Percentiles rank a stretch among this genome's conserved stretches.
Conservation (phyloP, 1,140 invertebrate species). For the Chrysoperla carnea region DNA sequence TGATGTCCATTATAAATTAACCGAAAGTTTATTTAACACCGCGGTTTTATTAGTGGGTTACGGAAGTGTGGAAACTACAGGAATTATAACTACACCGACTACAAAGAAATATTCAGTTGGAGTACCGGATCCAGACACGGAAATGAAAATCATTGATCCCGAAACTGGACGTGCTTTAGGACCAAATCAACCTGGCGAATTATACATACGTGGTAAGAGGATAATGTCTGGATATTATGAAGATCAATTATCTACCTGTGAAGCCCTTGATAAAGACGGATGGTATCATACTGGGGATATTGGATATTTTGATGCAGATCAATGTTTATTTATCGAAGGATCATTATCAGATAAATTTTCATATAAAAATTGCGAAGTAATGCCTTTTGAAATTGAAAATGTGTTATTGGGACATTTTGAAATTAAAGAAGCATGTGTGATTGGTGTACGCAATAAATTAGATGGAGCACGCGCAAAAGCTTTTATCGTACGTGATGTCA, state of each 20-base stretch:
- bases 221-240: neutral
- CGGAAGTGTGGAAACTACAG: neutral
- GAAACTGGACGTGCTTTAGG: neutral
- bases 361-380: neutral
- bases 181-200: neutral
- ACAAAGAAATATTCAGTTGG: neutral
- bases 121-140: neutral
- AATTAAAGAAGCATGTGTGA: neutral
- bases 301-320: neutral
- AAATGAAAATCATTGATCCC: neutral
- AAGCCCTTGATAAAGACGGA: neutral
- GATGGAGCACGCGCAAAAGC: neutral
- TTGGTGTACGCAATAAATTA: neutral
- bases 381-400: neutral
- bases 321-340: neutral
- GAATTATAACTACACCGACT: neutral
- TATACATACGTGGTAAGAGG: neutral
- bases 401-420: neutral
- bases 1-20: neutral
- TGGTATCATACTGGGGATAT: neutral
- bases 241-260: neutral
- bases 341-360: neutral
- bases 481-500: neutral
- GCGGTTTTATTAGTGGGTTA: neutral
- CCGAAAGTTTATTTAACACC: neutral